Percentiles rank a stretch among this genome's conserved stretches.
phyloP scores from a whole-genome alignment of 2,113 vertebrate genomes.

The Heterochromis multidens region DNA sequence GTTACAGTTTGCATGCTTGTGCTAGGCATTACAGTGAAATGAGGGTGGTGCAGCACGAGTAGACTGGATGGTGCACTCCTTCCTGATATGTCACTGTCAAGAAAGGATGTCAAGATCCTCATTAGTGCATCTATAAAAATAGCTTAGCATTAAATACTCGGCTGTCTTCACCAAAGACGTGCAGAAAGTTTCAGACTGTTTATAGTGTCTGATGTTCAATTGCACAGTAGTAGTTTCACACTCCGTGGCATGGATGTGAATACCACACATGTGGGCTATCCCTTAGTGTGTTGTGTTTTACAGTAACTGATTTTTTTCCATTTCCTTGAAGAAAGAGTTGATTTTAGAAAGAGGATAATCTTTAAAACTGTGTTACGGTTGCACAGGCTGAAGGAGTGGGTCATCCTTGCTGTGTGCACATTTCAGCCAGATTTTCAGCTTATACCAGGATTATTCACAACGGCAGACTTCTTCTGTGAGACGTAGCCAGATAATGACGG shows the following conservation, averaged over 20 bases:
- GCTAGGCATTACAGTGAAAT: slow-evolving; percentile 1
- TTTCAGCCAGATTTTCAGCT: slow-evolving; percentile 60
- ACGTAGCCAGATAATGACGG: slow-evolving; percentile 48
- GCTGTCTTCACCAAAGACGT: not conserved
- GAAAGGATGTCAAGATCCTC: slow-evolving; percentile 46
- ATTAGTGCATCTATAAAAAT: slow-evolving; percentile 51
- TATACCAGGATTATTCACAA: slow-evolving; percentile 59
- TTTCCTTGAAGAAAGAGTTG: slow-evolving; percentile 22
- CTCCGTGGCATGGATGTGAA: not conserved
- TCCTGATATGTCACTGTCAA: slow-evolving; percentile 35
- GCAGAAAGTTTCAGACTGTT: slow-evolving; percentile 10
- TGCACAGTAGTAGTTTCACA: not conserved
- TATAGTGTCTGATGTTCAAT: not conserved
- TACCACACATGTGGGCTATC: not conserved
- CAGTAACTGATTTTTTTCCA: not conserved
- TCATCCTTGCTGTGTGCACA: slow-evolving; percentile 20
- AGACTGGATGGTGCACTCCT: not conserved
- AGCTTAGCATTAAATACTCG: slow-evolving; percentile 43
- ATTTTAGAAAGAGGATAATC: slow-evolving; percentile 25
- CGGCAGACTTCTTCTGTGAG: slow-evolving; percentile 33
- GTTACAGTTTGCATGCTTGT: slow-evolving; percentile 17
- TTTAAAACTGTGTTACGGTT: slow-evolving; percentile 21
- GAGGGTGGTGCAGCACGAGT: not conserved
- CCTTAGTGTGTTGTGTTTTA: not conserved
- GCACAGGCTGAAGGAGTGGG: slow-evolving; percentile 18